Conservation (phyloP, 2,113 vertebrate species). For the Anoplopoma fimbria region DNA sequence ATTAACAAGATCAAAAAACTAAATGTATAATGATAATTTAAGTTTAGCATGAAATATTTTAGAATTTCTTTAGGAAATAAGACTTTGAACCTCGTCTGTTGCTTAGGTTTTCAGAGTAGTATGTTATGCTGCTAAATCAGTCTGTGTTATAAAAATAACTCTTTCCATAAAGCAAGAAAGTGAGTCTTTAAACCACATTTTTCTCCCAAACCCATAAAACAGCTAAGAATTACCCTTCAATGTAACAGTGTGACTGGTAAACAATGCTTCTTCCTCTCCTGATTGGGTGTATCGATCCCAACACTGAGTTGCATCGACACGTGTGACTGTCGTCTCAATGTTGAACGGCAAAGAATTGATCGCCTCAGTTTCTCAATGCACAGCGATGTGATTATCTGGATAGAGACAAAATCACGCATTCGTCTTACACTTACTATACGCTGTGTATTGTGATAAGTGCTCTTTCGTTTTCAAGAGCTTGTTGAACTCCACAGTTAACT, state of each 20-base stretch:
- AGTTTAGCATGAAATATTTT: neutral
- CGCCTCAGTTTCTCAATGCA: neutral
- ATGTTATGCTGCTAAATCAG: too few relatives aligned
- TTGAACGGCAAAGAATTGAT: too few relatives aligned
- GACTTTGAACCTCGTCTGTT: neutral
- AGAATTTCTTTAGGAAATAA: neutral
- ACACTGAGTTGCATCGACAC: neutral
- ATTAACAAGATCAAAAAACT: neutral
- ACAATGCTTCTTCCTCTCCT: neutral
- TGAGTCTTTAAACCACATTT: neutral
- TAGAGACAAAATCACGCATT: neutral
- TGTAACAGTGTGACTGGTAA: neutral
- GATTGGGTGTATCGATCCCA: neutral
- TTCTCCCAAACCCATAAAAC: neutral
- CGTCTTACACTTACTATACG: neutral
- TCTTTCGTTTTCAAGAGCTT: slow-evolving; percentile 19
- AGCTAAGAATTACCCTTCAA: neutral
- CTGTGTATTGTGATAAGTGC: neutral
- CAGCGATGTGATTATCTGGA: neutral
- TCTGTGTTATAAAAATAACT: neutral
- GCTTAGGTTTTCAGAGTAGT: neutral
- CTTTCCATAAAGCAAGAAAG: neutral
- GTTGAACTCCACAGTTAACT: slow-evolving; percentile 27
- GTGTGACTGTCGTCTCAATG: too few relatives aligned
- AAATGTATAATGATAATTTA: neutral